Evolutionary conservation across 2,797 vertebrate species (phyloP).

Genomic region (Kryptolebias ocellatus): DNA sequence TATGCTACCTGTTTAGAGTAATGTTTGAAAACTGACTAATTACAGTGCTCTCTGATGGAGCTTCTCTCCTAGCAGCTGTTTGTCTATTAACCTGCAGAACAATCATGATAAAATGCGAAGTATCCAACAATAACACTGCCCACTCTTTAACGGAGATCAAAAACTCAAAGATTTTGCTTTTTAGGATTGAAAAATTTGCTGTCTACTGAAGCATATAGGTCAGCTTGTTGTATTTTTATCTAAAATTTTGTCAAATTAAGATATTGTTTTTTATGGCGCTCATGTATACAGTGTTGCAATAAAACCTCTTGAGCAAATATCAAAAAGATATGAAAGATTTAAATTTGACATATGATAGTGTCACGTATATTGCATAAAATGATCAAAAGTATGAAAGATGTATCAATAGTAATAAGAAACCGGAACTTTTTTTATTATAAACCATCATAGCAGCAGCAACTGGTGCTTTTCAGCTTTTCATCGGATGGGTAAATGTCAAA

Average conservation of each 20-base stretch:
- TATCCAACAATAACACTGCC: conserved; percentile 37
- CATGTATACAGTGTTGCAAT: not conserved
- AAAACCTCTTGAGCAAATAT: not conserved
- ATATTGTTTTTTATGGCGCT: too few species aligned
- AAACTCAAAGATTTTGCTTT: not conserved
- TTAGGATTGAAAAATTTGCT: not conserved
- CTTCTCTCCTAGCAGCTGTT: conserved; percentile 67
- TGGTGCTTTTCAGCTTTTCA: conserved; percentile 23
- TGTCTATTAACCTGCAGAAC: conserved; percentile 68
- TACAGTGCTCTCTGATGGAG: conserved; percentile 62
- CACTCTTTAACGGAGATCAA: conserved; percentile 5
- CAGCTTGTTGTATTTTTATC: not conserved
- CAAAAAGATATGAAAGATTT: not conserved
- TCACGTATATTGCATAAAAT: not conserved
- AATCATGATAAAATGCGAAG: conserved; percentile 48
- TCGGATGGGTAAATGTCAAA: conserved; percentile 35
- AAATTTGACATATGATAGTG: conserved; percentile 8
- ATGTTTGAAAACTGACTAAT: conserved; percentile 74
- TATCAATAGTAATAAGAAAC: conserved; percentile 6
- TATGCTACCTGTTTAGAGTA: conserved; percentile 77
- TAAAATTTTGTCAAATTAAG: not conserved
- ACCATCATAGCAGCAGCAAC: conserved; percentile 4
- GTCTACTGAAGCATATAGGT: not conserved
- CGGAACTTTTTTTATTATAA: conserved; percentile 10
- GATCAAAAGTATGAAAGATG: conserved; percentile 10